Percentiles rank a stretch among this genome's conserved stretches.
These are phyloP conservation scores for Corella eumyota DNA, from an alignment of 23 tunicate genomes.

Conservation along the genomic window DNA sequence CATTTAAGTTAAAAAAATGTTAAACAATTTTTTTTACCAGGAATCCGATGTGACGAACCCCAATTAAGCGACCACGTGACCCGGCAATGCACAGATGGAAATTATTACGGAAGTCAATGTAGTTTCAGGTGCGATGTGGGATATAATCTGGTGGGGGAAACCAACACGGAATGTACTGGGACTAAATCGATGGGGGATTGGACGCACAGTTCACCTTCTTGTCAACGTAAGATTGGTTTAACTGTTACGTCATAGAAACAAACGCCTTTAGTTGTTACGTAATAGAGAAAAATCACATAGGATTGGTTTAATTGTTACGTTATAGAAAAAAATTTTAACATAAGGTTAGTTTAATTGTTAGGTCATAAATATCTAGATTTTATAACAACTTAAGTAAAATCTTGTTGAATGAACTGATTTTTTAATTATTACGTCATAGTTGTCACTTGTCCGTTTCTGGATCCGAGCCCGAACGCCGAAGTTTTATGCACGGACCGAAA, in stretches of 20 bases:
- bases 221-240: constrained; percentile 42
- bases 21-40: constrained; percentile 30
- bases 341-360: too few relatives aligned
- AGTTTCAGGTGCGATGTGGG: constrained; percentile 64
- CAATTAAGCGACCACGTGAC: constrained; percentile 37
- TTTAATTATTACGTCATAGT: too few relatives aligned
- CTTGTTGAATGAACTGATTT: too few relatives aligned
- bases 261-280: too few relatives aligned
- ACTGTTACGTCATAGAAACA: too few relatives aligned
- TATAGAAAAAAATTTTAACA: too few relatives aligned
- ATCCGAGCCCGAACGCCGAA: constrained; percentile 29
- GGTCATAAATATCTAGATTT: too few relatives aligned
- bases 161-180: constrained; percentile 37
- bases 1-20: too few relatives aligned
- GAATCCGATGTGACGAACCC: constrained; percentile 41
- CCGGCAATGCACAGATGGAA: constrained; percentile 50
- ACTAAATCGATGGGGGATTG: constrained; percentile 41
- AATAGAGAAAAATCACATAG: too few relatives aligned
- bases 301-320: too few relatives aligned
- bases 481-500: constrained; percentile 30
- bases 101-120: constrained; percentile 49
- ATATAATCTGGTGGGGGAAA: constrained; percentile 34
- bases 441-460: constrained; percentile 43
- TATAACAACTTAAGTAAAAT: too few relatives aligned
- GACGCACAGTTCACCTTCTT: constrained; percentile 35